Conservation (phyloP, 2,797 vertebrate genomes). For the Sebastes kiyomatsui region DNA sequence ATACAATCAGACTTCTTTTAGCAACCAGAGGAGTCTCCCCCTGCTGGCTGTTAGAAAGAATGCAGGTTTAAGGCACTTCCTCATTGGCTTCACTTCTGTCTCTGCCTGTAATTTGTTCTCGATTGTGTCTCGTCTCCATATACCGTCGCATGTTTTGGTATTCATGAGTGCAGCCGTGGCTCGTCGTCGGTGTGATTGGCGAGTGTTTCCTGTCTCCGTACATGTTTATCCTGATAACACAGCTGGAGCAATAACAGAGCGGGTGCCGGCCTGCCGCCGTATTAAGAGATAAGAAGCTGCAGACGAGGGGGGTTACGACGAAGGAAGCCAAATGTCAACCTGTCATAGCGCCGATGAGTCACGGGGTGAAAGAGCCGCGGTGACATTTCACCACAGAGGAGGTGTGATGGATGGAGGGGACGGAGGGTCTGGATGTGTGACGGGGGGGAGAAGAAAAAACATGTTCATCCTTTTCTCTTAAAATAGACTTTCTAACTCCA, state of each 20-base stretch:
- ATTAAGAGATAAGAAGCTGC: slow-evolving; percentile 44
- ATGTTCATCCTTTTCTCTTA: too few relatives aligned
- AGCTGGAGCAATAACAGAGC: neutral
- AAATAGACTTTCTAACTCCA: too few relatives aligned
- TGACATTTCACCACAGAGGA: slow-evolving; percentile 43
- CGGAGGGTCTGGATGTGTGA: neutral
- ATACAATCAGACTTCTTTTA: too few relatives aligned
- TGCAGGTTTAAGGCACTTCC: too few relatives aligned
- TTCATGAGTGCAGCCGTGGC: neutral
- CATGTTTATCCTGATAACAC: slow-evolving; percentile 35
- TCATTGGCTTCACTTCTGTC: too few relatives aligned
- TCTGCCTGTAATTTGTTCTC: neutral
- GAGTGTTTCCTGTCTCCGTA: neutral
- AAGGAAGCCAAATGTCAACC: slow-evolving; percentile 55
- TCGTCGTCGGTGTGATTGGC: neutral
- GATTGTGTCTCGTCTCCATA: neutral
- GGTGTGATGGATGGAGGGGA: neutral
- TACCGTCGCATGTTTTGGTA: neutral
- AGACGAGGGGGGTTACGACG: slow-evolving; percentile 21
- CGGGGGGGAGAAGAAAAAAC: too few relatives aligned
- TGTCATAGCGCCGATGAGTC: slow-evolving; percentile 38
- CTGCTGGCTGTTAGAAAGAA: too few relatives aligned
- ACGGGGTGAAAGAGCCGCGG: neutral
- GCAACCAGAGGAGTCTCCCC: too few relatives aligned
- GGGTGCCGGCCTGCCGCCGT: slow-evolving; percentile 6